Percentiles rank a stretch among this genome's conserved stretches.
These are phyloP conservation scores for Clarias batrachus DNA, from an alignment of 2,113 vertebrate species.

Conservation along the genomic window DNA sequence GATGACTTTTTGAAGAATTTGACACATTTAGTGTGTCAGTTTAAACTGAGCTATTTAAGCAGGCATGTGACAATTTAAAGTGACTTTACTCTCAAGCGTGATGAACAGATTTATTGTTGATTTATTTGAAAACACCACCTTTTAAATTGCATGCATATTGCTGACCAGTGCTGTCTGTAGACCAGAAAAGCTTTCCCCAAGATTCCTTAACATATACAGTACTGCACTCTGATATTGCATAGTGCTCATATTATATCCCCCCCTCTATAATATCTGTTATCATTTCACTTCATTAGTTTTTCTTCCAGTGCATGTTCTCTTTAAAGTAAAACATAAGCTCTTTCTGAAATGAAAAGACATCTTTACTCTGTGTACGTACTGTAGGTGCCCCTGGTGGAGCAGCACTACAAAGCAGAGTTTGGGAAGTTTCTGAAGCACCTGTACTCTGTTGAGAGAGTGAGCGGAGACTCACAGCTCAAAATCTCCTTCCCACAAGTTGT, in stretches of 20 bases:
- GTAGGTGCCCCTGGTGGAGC: constrained; percentile 90
- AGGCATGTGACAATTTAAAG: neutral
- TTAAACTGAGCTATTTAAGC: neutral
- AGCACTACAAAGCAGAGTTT: constrained; percentile 86
- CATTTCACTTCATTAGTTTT: neutral
- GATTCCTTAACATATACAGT: neutral
- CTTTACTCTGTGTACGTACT: constrained; percentile 21
- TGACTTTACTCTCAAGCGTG: neutral
- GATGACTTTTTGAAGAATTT: neutral
- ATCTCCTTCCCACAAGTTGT: constrained; percentile 90
- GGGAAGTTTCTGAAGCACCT: constrained; percentile 76
- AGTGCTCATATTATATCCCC: neutral
- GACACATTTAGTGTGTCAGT: neutral
- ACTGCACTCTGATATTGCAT: neutral
- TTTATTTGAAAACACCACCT: neutral
- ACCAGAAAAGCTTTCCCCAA: neutral
- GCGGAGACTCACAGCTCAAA: constrained; percentile 87
- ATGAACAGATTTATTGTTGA: neutral
- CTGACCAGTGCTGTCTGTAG: neutral
- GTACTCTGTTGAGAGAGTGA: constrained; percentile 82
- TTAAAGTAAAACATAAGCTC: neutral
- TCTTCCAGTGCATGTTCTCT: neutral
- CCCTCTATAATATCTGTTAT: neutral
- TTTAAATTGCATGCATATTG: neutral
- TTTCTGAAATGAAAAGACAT: neutral